Conservation (phyloP, 2,888 invertebrate species). For the Reticulitermes lucifugus region DNA sequence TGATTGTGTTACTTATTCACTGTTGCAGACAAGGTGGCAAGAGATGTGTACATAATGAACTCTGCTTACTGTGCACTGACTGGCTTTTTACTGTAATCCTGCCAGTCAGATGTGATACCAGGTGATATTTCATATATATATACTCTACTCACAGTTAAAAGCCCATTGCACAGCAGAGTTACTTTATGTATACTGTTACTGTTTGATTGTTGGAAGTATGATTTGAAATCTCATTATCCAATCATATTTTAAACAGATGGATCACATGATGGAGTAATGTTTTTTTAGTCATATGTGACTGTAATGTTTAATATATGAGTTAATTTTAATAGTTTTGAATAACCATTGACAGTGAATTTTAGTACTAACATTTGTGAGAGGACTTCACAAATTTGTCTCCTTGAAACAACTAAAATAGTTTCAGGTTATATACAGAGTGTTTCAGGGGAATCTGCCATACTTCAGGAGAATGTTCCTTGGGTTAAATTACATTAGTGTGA, state of each 20-base stretch:
- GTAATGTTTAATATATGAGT: neutral
- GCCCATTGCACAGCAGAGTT: slow-evolving; percentile 26
- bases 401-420: no score
- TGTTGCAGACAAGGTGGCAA: neutral
- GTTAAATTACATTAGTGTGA: no score
- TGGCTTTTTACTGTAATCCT: slow-evolving; percentile 22
- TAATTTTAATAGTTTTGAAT: neutral
- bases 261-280: neutral
- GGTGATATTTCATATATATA: neutral
- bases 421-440: no score
- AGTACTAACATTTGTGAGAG: neutral
- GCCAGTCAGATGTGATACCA: neutral
- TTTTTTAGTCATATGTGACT: neutral
- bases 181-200: slow-evolving; percentile 2
- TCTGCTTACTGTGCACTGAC: slow-evolving; percentile 27
- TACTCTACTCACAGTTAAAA: neutral
- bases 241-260: neutral
- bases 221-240: neutral
- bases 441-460: no score
- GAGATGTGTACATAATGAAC: neutral
- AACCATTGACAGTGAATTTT: no score
- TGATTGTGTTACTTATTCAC: neutral
- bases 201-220: neutral
- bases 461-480: no score
- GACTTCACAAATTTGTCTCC: neutral